Evolutionary conservation across 2,797 vertebrate genomes (phyloP).

Genomic region (Falco rusticolus): DNA sequence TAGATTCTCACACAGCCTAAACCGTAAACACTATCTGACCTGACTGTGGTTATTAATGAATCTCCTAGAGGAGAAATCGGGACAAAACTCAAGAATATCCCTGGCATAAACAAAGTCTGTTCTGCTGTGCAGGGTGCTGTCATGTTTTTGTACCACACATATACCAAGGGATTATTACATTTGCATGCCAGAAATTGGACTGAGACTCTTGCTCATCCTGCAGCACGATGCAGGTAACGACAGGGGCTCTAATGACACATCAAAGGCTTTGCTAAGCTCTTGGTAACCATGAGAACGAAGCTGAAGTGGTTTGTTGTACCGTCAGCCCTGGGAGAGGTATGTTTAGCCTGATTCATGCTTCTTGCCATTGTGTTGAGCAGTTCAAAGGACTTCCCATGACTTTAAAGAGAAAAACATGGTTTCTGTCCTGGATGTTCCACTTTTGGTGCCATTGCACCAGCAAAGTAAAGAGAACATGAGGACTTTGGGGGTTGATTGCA

Average conservation of each 20-base stretch:
- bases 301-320: constrained; percentile 55
- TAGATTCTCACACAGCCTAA: constrained; percentile 44
- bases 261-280: constrained; percentile 65
- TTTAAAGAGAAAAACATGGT: constrained; percentile 58
- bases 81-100: constrained; percentile 32
- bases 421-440: constrained; percentile 41
- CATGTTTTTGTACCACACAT: background rate
- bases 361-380: constrained; percentile 39
- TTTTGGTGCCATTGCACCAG: constrained; percentile 19
- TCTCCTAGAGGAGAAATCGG: constrained; percentile 48
- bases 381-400: constrained; percentile 53
- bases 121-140: constrained; percentile 40
- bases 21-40: background rate
- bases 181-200: constrained; percentile 41
- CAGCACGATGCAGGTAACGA: constrained; percentile 48
- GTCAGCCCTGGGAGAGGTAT: constrained; percentile 45
- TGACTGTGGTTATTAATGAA: constrained; percentile 47
- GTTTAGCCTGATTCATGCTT: constrained; percentile 54
- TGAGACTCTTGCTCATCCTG: constrained; percentile 29
- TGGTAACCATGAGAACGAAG: constrained; percentile 66
- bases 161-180: constrained; percentile 56
- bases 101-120: constrained; percentile 24
- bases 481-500: background rate
- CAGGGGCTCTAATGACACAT: constrained; percentile 67
- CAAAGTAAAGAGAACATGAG: constrained; percentile 12